Percentiles rank a stretch among this genome's conserved stretches.
Conservation (phyloP, 2,888 invertebrate genomes). For the Apeira syringaria region DNA sequence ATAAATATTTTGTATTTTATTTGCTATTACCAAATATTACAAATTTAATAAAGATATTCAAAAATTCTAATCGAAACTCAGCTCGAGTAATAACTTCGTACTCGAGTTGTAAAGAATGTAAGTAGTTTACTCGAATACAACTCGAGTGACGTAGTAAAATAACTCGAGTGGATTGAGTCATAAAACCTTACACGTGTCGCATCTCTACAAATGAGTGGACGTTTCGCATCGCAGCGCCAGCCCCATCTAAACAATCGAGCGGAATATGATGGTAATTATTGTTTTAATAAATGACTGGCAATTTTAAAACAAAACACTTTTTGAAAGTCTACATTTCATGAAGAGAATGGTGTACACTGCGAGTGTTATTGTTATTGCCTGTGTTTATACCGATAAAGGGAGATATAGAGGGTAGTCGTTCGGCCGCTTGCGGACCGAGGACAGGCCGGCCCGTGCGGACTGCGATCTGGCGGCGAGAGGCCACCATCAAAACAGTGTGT, state of each 20-base stretch:
- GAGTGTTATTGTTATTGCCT: slow-evolving; percentile 32
- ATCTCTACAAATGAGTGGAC: too few relatives aligned
- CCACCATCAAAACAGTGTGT: slow-evolving; percentile 7
- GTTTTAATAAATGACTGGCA: background rate
- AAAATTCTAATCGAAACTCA: too few relatives aligned
- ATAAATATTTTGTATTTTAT: too few relatives aligned
- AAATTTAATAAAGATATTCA: too few relatives aligned
- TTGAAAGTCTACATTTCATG: slow-evolving; percentile 40
- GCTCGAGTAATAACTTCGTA: too few relatives aligned
- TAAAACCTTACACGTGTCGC: too few relatives aligned
- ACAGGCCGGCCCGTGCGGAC: background rate
- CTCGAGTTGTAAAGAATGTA: too few relatives aligned
- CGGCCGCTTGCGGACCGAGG: background rate
- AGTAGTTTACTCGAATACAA: too few relatives aligned
- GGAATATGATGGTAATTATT: slow-evolving; percentile 6
- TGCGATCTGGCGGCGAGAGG: background rate
- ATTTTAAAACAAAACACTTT: slow-evolving; percentile 31
- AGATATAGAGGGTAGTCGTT: background rate
- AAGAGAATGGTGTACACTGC: slow-evolving; percentile 26
- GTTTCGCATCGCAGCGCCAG: background rate
- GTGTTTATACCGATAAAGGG: slow-evolving; percentile 31
- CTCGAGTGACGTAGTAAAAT: too few relatives aligned
- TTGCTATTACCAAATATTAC: too few relatives aligned
- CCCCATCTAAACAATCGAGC: background rate
- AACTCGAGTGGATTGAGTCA: too few relatives aligned